Conservation (phyloP, 1,140 invertebrate species). For the Dryas iulia region DNA sequence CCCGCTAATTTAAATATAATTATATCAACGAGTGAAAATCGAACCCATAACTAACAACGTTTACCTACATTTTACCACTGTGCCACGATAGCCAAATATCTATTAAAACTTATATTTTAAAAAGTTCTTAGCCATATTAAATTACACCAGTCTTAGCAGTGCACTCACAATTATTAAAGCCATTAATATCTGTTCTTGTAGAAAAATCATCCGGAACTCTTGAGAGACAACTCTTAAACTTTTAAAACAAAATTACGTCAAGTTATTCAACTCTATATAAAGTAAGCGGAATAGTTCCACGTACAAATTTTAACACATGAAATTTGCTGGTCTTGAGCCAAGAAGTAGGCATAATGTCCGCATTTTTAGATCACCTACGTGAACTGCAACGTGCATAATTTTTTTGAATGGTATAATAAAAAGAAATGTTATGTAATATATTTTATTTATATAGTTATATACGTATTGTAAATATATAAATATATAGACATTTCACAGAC, state of each 20-base stretch:
- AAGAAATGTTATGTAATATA: neutral
- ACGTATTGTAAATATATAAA: too few relatives aligned
- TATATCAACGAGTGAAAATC: too few relatives aligned
- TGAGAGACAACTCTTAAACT: conserved; percentile 29
- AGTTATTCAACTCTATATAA: conserved; percentile 34
- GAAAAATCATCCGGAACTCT: conserved; percentile 27
- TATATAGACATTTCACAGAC: too few relatives aligned
- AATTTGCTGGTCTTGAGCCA: conserved; percentile 33
- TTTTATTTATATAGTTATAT: neutral
- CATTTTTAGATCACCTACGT: conserved; percentile 27
- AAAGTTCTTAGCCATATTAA: neutral
- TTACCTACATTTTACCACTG: neutral
- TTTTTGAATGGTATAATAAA: conserved; percentile 13
- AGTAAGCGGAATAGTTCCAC: conserved; percentile 35
- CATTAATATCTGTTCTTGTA: conserved; percentile 20
- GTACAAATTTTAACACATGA: conserved; percentile 34
- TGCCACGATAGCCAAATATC: neutral
- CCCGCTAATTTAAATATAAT: too few relatives aligned
- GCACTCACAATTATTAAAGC: conserved; percentile 4
- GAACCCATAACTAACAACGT: neutral
- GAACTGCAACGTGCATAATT: conserved; percentile 26
- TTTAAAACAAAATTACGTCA: conserved; percentile 32
- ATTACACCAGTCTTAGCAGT: neutral
- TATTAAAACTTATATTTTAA: neutral
- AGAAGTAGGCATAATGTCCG: conserved; percentile 33